Conservation (phyloP, 2,797 vertebrate genomes). For the Peromyscus aztecus region DNA sequence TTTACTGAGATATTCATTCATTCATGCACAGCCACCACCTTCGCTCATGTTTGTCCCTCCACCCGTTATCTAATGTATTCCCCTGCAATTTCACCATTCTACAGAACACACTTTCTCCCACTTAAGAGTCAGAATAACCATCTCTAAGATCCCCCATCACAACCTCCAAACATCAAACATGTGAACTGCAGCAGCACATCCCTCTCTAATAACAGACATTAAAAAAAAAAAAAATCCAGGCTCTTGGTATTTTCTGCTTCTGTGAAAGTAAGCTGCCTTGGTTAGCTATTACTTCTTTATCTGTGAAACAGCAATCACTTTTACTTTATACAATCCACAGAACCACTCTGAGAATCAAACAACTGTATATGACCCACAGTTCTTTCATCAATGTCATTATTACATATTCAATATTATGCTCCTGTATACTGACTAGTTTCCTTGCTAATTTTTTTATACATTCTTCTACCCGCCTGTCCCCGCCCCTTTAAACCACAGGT, state of each 20-base stretch:
- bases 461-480: not conserved
- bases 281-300: slow-evolving; percentile 7
- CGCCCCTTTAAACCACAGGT: slow-evolving; percentile 35
- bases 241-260: slow-evolving; percentile 7
- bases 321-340: slow-evolving; percentile 1
- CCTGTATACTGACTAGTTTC: not conserved
- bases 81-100: not conserved
- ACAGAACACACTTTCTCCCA: not conserved
- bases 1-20: not conserved
- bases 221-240: not conserved
- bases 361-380: not conserved
- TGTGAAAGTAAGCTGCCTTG: slow-evolving; percentile 31
- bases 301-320: slow-evolving; percentile 49
- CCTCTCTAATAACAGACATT: not conserved
- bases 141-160: not conserved
- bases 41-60: not conserved
- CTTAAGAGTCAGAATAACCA: not conserved
- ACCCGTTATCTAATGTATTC: not conserved
- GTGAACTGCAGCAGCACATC: not conserved
- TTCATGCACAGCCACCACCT: not conserved
- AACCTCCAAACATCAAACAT: not conserved
- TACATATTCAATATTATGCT: slow-evolving; percentile 2
- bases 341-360: not conserved
- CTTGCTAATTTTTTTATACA: not conserved
- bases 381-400: not conserved